A percentile compares a stretch with the other conserved stretches of the same genome.
These are phyloP conservation scores for Scotopteryx bipunctaria DNA, from an alignment of 2,888 invertebrate genomes.

Conservation along the genomic window DNA sequence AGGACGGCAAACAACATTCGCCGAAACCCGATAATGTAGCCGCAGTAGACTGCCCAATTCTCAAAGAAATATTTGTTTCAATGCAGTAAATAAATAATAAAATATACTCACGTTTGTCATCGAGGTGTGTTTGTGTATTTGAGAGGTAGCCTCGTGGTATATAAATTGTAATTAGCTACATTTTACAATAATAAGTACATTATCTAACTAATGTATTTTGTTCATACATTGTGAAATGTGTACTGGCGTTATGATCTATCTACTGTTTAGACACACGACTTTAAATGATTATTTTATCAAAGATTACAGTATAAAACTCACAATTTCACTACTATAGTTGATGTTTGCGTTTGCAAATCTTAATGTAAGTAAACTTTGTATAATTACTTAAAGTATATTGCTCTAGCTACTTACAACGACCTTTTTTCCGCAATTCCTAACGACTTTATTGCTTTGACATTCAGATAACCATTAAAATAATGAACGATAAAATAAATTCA, in stretches of 20 bases:
- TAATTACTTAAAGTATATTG: slow-evolving; percentile 60
- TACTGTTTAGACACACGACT: background rate
- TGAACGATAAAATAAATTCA: slow-evolving; percentile 32
- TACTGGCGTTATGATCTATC: background rate
- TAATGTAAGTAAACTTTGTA: slow-evolving; percentile 6
- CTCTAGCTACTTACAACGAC: slow-evolving; percentile 25
- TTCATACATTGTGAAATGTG: background rate
- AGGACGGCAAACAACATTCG: too few species aligned
- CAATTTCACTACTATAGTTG: background rate
- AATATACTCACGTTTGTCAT: slow-evolving; percentile 70
- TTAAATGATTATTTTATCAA: too few species aligned
- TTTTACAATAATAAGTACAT: background rate
- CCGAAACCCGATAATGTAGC: too few species aligned
- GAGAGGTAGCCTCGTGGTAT: slow-evolving; percentile 67
- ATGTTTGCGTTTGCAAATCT: slow-evolving; percentile 4
- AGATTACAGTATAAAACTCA: slow-evolving; percentile 1
- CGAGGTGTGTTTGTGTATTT: slow-evolving; percentile 63
- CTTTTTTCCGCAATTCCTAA: slow-evolving; percentile 7
- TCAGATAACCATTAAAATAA: slow-evolving; percentile 23
- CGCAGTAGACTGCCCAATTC: slow-evolving; percentile 6
- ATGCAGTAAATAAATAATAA: slow-evolving; percentile 48
- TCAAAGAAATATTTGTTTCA: slow-evolving; percentile 48
- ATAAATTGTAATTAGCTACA: slow-evolving; percentile 4
- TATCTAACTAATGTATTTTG: background rate
- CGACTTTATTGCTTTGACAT: slow-evolving; percentile 17